These are phyloP conservation scores for Tamias sibiricus DNA, from an alignment of 2,113 vertebrate species.

Conservation along the genomic window DNA sequence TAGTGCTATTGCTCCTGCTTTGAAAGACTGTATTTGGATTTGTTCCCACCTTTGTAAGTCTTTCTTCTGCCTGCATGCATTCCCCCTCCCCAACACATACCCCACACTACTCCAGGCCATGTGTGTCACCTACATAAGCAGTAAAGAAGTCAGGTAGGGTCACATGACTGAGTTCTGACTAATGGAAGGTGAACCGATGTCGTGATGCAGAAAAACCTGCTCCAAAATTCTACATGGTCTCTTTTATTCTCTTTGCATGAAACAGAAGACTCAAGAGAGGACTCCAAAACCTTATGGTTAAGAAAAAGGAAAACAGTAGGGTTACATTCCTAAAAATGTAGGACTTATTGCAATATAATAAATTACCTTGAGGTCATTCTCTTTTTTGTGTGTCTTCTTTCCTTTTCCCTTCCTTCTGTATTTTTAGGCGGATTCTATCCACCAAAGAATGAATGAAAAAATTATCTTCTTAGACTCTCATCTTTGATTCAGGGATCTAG, in stretches of 20 bases:
- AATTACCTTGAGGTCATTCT: not conserved
- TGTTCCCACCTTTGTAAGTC: not conserved
- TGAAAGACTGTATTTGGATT: not conserved
- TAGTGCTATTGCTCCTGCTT: not conserved
- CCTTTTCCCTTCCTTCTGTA: not conserved
- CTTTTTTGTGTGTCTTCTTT: not conserved
- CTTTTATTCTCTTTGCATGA: not conserved
- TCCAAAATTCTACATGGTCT: not conserved
- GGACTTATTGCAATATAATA: not conserved
- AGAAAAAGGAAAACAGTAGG: not conserved
- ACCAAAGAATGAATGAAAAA: not conserved
- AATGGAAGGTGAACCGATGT: not conserved
- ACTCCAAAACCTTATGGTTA: not conserved
- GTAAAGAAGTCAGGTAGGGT: not conserved
- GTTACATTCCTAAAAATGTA: not conserved
- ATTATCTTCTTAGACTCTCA: not conserved
- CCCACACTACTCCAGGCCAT: too few species aligned
- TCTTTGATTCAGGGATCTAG: not conserved
- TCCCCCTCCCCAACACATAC: fast-evolving
- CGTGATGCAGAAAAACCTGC: not conserved
- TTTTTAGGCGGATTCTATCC: not conserved
- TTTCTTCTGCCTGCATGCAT: not conserved
- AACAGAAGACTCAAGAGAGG: not conserved
- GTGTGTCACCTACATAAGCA: not conserved
- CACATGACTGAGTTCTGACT: not conserved